These are phyloP conservation scores for Lottia scabra DNA, from an alignment of 2,888 invertebrate species.

Conservation along the genomic window DNA sequence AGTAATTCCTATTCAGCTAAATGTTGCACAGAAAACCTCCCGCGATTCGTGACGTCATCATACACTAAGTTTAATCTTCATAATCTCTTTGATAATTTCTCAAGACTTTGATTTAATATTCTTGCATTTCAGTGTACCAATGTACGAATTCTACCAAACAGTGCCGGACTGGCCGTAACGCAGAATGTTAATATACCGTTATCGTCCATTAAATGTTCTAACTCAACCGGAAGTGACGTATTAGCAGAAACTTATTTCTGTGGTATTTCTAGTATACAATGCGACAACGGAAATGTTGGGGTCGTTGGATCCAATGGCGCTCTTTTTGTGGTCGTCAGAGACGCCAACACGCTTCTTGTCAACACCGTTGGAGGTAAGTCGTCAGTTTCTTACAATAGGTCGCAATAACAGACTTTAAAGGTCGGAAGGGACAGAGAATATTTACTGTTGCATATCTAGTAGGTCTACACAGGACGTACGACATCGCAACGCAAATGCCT, in stretches of 20 bases:
- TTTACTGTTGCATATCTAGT: too few relatives aligned
- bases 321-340: background rate
- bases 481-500: too few relatives aligned
- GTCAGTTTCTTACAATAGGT: background rate
- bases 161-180: background rate
- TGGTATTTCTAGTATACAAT: background rate
- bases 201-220: background rate
- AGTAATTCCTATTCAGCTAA: too few relatives aligned
- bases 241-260: background rate
- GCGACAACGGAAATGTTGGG: background rate
- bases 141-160: background rate
- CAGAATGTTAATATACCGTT: background rate
- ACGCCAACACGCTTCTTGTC: background rate
- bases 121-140: background rate
- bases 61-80: too few relatives aligned
- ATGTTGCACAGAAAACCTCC: too few relatives aligned
- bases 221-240: background rate
- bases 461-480: too few relatives aligned
- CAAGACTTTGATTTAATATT: too few relatives aligned
- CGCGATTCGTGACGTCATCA: too few relatives aligned
- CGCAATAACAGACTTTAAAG: too few relatives aligned
- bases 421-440: too few relatives aligned
- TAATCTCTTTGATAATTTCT: too few relatives aligned
- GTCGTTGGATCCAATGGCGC: background rate
- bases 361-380: background rate